Base-by-base conservation (phyloP, 2,113 vertebrate genomes). In the Galeopterus variegatus region DNA sequence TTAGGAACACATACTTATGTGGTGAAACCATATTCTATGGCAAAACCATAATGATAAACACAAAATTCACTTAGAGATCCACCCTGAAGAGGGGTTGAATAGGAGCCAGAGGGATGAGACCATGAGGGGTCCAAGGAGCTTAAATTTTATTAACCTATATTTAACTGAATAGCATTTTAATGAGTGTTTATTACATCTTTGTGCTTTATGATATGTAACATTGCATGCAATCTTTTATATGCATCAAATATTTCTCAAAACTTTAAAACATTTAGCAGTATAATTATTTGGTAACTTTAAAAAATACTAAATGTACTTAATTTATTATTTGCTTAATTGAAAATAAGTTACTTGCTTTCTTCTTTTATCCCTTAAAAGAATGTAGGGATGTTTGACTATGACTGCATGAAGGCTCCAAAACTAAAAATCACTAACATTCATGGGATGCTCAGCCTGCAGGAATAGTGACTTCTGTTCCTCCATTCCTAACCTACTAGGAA, bases 21-120 rank as follows among this genome's bases (percentile, higher is more conserved):
- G 6, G 18, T 31, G 81, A 92, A 81, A 77, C 5, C 36, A 83
- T 2, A 23, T 48, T 41, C 45, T 56, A 88, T 52, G 26, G 33
- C 7, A 85, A 85, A 93, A 70, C 1, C 19, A 77, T 48, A 41
- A 80, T 8, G 36, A 94, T 50, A 48, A 90, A 70, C 52, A 88
- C 26, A 70, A 86, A 65, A 64, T 72, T 95, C 28, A 89, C 64
- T 84, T 62, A 89, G 52, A 89, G 75, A 60, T 50, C 73, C 28
- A 58, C 41, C 67, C 36, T 87, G 14, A 31, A 67, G 24, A 72
- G 23, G 17, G 24, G n/a, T 1, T 56, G 33, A 56, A 33, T 36
- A 80, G 3, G 13, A 90, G 3, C 7, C 7, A 90, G 6, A 5
- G 14, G 18, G 3, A 31, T 56, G 54, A 84, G n/a, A 21, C 36